Evolutionary conservation across 2,113 vertebrate species (phyloP), one percentile per base, ranked within the genome.

Genomic region (Epinephelus fuscoguttatus): DNA sequence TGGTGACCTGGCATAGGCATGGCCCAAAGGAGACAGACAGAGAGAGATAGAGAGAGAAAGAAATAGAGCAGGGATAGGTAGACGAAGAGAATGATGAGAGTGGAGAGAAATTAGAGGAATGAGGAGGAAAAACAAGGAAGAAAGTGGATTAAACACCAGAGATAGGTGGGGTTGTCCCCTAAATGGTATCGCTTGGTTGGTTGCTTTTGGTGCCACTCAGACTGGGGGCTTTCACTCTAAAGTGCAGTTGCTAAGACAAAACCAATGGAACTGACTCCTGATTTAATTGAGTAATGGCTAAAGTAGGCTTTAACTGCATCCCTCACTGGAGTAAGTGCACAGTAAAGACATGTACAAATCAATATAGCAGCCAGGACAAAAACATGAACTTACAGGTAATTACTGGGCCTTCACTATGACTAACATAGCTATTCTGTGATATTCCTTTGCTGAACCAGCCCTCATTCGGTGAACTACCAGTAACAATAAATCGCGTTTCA

Each of bases 1-100:
- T 98, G 83, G 97, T 98, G 91, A 98, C 97, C 95, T 95, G 91
- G 86, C 70, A 49, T 19, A 50, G 81, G 84, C 83, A 56, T 71
- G 70, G 78, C 78, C 90, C 88, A 75, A 74, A 85, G 90, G 78
- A 84, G 88, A 92, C 42, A 85, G 86, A 70, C 62, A 66, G 47
- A 84, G n/a, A 61, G 70, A 62, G n/a, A 64, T 19, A 60, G 47
- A 63, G 25, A 67, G 59, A 71, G 19, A 59, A 9, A 66, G 6
- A 80, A 63, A 80, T 4, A 87, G 72, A 73, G 68, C 67, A 83
- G 66, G 47, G 69, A 81, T 25, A 90, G 89, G 70, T 1, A 84
- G 84, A 79, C 49, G 81, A 57, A 80, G 57, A 78, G 84, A 81
- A 59, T 84, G 67, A 73, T 59, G 52, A 78, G 84, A 92, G 85